These are phyloP conservation scores for Isurus oxyrinchus DNA, from an alignment of 2,113 vertebrate species.

Conservation along the genomic window DNA sequence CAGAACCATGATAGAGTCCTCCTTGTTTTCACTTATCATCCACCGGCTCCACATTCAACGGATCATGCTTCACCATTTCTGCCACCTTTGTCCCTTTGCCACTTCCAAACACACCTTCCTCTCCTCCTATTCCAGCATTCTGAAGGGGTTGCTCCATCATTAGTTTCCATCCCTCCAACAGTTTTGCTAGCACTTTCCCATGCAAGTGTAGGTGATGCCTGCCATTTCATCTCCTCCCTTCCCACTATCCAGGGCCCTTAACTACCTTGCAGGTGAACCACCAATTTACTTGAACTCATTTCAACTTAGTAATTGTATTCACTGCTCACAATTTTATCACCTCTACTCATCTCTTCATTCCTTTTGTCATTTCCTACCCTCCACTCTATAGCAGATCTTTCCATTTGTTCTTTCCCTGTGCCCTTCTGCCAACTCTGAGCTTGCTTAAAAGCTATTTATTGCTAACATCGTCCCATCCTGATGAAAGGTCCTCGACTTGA, in stretches of 20 bases:
- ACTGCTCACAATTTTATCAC: not conserved
- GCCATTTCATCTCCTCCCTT: no score
- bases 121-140: not conserved
- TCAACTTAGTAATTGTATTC: not conserved
- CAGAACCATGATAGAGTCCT: not conserved
- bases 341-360: not conserved
- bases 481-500: not conserved
- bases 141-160: not conserved
- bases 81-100: not conserved
- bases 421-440: not conserved
- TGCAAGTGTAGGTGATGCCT: not conserved
- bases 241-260: not conserved
- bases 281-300: not conserved
- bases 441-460: not conserved
- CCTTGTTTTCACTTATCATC: no score
- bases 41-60: not conserved
- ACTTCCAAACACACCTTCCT: not conserved
- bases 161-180: not conserved
- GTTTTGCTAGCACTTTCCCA: not conserved
- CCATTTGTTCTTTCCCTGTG: not conserved
- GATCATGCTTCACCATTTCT: not conserved
- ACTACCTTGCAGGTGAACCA: not conserved
- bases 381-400: not conserved
- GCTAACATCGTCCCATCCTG: not conserved
- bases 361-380: not conserved